Evolutionary conservation across 2,797 vertebrate species (phyloP).

Genomic region (Sebastes minor): DNA sequence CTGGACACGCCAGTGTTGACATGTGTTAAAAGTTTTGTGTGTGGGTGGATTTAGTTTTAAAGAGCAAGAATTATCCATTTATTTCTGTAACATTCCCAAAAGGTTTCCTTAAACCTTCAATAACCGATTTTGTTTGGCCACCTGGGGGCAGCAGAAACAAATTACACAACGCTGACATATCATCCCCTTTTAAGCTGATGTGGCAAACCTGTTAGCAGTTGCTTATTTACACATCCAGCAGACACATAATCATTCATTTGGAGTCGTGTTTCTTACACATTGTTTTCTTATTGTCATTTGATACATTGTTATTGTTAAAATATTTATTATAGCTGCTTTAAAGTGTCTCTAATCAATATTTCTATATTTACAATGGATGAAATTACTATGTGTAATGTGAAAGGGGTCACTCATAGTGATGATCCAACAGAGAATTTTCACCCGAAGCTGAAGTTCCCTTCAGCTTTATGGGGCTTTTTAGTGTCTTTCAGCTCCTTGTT

Average conservation of each 20-base stretch:
- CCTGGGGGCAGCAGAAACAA: neutral
- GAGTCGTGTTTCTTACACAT: neutral
- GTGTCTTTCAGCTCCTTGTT: neutral
- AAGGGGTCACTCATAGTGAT: neutral
- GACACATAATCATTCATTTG: neutral
- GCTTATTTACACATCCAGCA: neutral
- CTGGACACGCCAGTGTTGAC: neutral
- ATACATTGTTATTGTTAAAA: neutral
- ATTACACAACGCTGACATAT: neutral
- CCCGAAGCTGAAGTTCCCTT: neutral
- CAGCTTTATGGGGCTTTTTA: neutral
- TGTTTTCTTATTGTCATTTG: neutral
- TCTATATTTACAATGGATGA: neutral
- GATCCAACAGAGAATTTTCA: neutral
- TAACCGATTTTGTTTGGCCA: neutral
- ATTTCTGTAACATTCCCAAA: neutral
- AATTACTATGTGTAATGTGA: neutral
- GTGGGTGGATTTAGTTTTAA: neutral
- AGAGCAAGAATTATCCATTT: neutral
- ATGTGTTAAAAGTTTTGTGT: neutral
- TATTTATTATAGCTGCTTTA: neutral
- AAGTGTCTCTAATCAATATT: neutral
- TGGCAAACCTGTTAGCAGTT: neutral
- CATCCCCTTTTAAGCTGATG: neutral
- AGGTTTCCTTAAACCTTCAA: neutral